These are phyloP conservation scores for Lates japonicus DNA, from an alignment of 2,797 vertebrate genomes.

Conservation along the genomic window DNA sequence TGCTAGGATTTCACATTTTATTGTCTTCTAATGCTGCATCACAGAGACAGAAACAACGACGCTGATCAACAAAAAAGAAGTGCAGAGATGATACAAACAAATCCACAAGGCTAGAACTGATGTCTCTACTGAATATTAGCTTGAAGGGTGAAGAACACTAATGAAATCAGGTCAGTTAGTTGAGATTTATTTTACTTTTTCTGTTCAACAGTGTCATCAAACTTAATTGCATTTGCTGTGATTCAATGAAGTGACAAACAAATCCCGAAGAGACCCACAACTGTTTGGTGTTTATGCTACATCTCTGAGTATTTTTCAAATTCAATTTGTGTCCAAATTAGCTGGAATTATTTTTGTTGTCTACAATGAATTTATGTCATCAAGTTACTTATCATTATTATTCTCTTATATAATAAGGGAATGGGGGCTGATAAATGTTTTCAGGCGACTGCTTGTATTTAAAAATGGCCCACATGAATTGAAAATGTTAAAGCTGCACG, in stretches of 20 bases:
- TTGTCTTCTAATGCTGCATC: not conserved
- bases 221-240: not conserved
- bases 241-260: constrained; percentile 3
- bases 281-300: not conserved
- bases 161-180: not conserved
- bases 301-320: not conserved
- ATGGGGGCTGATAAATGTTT: not conserved
- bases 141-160: not conserved
- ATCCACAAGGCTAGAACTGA: not conserved
- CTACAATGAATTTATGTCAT: not conserved
- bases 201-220: constrained; percentile 2
- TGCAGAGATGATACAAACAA: constrained; percentile 3
- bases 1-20: not conserved
- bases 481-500: not conserved
- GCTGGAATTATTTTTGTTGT: not conserved
- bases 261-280: not conserved
- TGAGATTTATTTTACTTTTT: not conserved
- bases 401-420: not conserved
- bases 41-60: not conserved
- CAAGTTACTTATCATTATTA: not conserved
- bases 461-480: not conserved
- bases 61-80: constrained; percentile 5
- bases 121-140: not conserved
- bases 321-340: not conserved
- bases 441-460: not conserved